Percentiles rank a stretch among this genome's conserved stretches.
These are phyloP conservation scores for Acrocyrtus sp. DNA, from an alignment of 2,888 invertebrate species.

Conservation along the genomic window DNA sequence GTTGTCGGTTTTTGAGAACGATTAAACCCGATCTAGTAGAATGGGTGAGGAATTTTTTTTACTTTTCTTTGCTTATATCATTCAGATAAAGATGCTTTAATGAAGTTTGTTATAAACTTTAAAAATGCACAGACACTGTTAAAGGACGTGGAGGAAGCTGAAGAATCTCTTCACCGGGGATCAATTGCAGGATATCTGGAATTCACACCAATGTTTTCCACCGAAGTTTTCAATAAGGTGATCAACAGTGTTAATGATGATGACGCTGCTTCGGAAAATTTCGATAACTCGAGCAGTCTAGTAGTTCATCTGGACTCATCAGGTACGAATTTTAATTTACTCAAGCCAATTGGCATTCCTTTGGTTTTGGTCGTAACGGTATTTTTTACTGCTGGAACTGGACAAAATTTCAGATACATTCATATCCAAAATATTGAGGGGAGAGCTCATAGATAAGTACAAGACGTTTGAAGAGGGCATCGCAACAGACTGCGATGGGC, in stretches of 20 bases:
- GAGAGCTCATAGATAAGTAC: constrained; percentile 34
- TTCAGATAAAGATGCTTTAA: too few species aligned
- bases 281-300: constrained; percentile 27
- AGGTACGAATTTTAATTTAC: constrained; percentile 7
- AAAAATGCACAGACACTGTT: constrained; percentile 28
- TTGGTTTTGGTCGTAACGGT: too few species aligned
- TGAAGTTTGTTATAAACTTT: too few species aligned
- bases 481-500: constrained; percentile 36
- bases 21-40: constrained; percentile 17
- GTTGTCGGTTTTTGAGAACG: constrained; percentile 40
- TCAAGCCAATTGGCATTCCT: not conserved
- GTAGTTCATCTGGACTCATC: constrained; percentile 42
- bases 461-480: constrained; percentile 37
- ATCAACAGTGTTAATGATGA: constrained; percentile 25
- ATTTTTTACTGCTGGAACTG: not conserved
- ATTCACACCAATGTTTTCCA: constrained; percentile 36
- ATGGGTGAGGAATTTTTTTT: constrained; percentile 29
- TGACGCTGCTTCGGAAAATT: constrained; percentile 4
- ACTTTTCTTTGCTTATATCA: too few species aligned
- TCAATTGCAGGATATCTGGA: constrained; percentile 30
- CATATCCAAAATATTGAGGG: constrained; percentile 19
- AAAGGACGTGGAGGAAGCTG: constrained; percentile 19
- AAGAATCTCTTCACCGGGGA: constrained; percentile 16
- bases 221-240: constrained; percentile 38
- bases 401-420: constrained; percentile 21